Conservation (phyloP, 2,113 vertebrate genomes). For the Bombycilla garrulus region DNA sequence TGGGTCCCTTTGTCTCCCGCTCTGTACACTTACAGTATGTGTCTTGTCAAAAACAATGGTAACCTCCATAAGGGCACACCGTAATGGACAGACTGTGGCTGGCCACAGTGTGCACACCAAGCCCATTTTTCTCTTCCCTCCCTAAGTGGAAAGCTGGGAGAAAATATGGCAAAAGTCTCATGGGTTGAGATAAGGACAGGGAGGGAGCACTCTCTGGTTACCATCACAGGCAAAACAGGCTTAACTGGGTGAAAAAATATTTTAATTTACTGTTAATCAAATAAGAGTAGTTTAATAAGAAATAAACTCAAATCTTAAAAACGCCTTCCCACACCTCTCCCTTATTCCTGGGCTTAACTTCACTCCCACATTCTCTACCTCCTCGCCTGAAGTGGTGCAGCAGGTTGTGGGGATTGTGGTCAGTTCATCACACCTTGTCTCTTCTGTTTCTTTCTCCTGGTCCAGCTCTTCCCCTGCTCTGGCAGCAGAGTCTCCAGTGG, state of each 20-base stretch:
- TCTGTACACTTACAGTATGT: neutral
- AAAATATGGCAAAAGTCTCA: neutral
- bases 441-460: neutral
- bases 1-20: fast-evolving
- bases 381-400: neutral
- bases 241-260: neutral
- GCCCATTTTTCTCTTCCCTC: neutral
- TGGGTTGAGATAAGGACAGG: neutral
- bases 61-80: neutral
- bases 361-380: neutral
- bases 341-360: neutral
- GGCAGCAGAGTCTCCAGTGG: neutral
- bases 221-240: neutral
- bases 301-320: neutral
- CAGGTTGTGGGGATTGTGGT: neutral
- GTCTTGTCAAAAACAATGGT: neutral
- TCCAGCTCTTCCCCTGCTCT: neutral
- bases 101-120: neutral
- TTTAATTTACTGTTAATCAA: neutral
- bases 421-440: neutral
- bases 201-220: neutral
- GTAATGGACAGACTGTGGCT: neutral
- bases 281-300: neutral
- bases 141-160: neutral
- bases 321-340: neutral